phyloP scores from a whole-genome alignment of 1,140 invertebrate genomes.

The Philotrypesis tridentata region DNA sequence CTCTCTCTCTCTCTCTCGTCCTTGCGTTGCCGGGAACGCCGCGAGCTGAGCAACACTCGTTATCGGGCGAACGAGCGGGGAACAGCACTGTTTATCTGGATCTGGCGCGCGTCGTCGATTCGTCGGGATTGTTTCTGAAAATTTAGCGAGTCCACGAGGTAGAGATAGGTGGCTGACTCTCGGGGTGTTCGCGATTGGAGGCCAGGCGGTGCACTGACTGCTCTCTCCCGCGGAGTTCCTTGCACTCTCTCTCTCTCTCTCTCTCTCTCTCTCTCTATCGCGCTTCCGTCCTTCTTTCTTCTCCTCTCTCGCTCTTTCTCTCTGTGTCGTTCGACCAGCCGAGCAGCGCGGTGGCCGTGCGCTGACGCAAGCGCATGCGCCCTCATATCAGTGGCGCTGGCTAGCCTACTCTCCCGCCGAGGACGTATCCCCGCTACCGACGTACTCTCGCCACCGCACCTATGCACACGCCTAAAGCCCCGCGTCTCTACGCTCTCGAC shows the following conservation, averaged over 20 bases:
- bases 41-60: no score
- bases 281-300: constrained; percentile 14
- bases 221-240: constrained; percentile 57
- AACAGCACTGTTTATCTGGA: neutral
- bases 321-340: constrained; percentile 24
- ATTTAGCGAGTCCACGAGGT: constrained; percentile 13
- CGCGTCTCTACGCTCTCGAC: neutral
- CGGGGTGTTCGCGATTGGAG: constrained; percentile 62
- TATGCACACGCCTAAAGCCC: neutral
- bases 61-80: neutral
- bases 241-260: constrained; percentile 45
- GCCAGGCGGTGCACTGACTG: constrained; percentile 71
- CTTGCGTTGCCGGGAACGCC: no score
- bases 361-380: constrained; percentile 47
- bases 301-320: constrained; percentile 12
- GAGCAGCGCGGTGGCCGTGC: constrained; percentile 24
- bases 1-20: neutral
- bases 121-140: neutral
- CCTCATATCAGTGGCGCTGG: neutral
- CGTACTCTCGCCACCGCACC: neutral
- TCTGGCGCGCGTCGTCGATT: neutral
- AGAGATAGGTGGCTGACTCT: neutral
- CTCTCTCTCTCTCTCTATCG: constrained; percentile 13
- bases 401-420: neutral
- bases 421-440: neutral